Evolutionary conservation across 2,113 vertebrate genomes (phyloP).

Genomic region (Panthera uncia): DNA sequence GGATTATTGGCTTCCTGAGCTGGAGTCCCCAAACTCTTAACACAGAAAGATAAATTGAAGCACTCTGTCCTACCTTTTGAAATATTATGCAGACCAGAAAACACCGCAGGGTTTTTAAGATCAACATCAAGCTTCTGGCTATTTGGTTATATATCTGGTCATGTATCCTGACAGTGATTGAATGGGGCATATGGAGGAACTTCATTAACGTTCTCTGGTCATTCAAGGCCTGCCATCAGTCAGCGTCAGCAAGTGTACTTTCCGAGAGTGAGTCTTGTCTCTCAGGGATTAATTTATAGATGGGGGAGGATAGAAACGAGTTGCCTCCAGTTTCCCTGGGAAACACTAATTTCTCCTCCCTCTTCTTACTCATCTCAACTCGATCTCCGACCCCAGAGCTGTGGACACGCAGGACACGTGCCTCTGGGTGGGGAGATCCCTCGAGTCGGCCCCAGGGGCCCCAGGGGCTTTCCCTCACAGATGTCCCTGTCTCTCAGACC

Average conservation of each 20-base stretch:
- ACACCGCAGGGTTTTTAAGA: neutral
- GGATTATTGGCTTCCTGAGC: neutral
- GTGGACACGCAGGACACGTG: neutral
- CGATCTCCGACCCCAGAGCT: neutral
- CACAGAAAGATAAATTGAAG: neutral
- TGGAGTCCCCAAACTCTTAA: neutral
- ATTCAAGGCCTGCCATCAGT: conserved; percentile 17
- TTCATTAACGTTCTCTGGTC: neutral
- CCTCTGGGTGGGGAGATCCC: neutral
- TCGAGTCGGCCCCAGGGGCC: neutral
- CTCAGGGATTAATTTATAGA: conserved; percentile 30
- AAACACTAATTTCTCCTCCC: neutral
- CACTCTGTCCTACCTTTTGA: neutral
- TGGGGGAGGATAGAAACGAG: neutral
- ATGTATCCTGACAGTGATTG: neutral
- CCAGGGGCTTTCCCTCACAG: neutral
- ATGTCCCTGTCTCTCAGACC: neutral
- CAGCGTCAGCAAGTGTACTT: neutral
- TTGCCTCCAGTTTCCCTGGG: neutral
- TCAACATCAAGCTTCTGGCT: neutral
- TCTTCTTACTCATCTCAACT: neutral
- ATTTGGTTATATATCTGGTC: neutral
- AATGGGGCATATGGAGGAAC: neutral
- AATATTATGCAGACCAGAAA: neutral
- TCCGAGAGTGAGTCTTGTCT: conserved; percentile 1